Percentiles rank a stretch among this genome's conserved stretches.
Evolutionary conservation across 2,797 vertebrate species (phyloP).

Genomic region (Pyrocephalus nanus): DNA sequence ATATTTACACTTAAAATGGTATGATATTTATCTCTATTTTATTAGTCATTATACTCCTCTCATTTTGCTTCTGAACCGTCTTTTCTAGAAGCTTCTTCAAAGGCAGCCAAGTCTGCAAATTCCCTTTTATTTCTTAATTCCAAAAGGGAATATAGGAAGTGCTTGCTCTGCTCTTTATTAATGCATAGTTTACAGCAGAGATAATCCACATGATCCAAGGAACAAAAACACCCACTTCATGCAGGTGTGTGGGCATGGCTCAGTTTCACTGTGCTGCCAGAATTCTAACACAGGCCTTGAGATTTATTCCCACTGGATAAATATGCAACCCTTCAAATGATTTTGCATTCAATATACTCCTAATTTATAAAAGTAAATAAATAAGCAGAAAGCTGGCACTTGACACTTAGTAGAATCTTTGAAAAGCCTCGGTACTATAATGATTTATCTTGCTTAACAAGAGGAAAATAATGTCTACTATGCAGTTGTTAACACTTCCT

Average conservation of each 20-base stretch:
- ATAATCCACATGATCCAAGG: slow-evolving; percentile 10
- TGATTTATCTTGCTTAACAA: slow-evolving; percentile 24
- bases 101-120: neutral
- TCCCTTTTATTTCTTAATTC: neutral
- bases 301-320: neutral
- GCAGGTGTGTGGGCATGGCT: slow-evolving; percentile 51
- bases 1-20: neutral
- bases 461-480: neutral
- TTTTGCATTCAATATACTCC: slow-evolving; percentile 8
- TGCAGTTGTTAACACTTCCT: slow-evolving; percentile 13
- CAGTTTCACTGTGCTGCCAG: neutral
- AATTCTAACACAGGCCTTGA: slow-evolving; percentile 17
- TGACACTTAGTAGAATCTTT: neutral
- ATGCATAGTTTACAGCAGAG: neutral
- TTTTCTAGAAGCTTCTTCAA: slow-evolving; percentile 7
- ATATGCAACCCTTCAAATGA: neutral
- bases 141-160: neutral
- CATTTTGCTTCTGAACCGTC: neutral
- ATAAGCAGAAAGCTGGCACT: neutral
- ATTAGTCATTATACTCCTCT: neutral
- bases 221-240: slow-evolving; percentile 26
- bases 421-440: neutral
- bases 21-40: neutral
- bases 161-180: neutral
- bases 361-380: slow-evolving; percentile 19